These are phyloP conservation scores for Cnemophilus loriae DNA, from an alignment of 2,113 vertebrate genomes.

Conservation along the genomic window DNA sequence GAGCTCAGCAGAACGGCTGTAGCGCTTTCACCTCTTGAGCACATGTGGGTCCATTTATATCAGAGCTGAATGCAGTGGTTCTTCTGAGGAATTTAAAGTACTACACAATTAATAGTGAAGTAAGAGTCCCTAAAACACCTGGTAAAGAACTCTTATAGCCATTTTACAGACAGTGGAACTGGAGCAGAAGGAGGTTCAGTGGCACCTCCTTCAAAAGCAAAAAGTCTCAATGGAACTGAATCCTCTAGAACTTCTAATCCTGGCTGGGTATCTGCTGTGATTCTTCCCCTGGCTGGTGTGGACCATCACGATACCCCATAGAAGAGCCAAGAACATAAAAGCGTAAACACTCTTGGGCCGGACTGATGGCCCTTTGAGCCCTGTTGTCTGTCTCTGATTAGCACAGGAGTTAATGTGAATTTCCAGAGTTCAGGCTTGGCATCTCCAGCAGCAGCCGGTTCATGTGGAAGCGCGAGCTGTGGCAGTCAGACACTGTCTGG, in stretches of 20 bases:
- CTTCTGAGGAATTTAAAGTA: not conserved
- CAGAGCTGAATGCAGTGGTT: not conserved
- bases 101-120: not conserved
- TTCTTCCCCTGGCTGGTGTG: not conserved
- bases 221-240: not conserved
- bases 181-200: not conserved
- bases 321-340: not conserved
- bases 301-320: fast-evolving
- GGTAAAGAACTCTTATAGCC: not conserved
- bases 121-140: not conserved
- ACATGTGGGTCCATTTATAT: not conserved
- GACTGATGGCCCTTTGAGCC: not conserved
- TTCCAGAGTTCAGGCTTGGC: not conserved
- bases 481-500: not conserved
- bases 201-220: not conserved
- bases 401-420: not conserved
- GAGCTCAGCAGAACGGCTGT: fast-evolving
- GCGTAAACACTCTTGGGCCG: not conserved
- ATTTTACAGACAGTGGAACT: not conserved
- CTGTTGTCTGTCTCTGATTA: not conserved
- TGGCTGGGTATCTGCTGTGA: not conserved
- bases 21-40: not conserved
- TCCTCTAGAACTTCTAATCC: not conserved
- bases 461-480: fast-evolving
- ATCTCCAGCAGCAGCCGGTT: not conserved